Percentiles rank a stretch among this genome's conserved stretches.
Conservation (phyloP, 1,140 invertebrate species). For the Ooceraea biroi region DNA sequence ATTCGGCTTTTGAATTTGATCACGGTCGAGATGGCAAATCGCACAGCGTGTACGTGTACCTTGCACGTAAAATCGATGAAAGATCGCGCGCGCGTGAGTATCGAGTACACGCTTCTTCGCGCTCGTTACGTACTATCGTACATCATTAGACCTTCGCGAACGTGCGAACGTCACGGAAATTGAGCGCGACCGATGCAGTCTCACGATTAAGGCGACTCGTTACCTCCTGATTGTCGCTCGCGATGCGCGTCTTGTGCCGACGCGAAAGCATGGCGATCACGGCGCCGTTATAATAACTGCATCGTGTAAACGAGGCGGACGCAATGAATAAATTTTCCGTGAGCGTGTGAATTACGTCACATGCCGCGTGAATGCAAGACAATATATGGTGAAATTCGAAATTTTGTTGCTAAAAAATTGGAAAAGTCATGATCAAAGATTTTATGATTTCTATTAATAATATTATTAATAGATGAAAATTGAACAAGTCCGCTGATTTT, state of each 20-base stretch:
- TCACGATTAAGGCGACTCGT: conserved; percentile 15
- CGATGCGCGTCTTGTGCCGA: background rate
- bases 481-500: too few species aligned
- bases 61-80: background rate
- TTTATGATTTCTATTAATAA: too few species aligned
- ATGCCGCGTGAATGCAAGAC: too few species aligned
- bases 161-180: conserved; percentile 36
- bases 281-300: background rate
- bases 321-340: too few species aligned
- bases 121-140: conserved; percentile 1
- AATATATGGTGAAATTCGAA: too few species aligned
- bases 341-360: too few species aligned
- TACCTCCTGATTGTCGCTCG: background rate
- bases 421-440: too few species aligned
- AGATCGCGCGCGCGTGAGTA: background rate
- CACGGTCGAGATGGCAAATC: background rate
- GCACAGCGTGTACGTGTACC: background rate
- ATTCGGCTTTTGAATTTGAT: background rate
- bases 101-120: conserved; percentile 15
- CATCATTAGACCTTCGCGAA: conserved; percentile 7
- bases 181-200: conserved; percentile 13
- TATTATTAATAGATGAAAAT: too few species aligned
- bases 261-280: conserved; percentile 20
- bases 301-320: background rate
- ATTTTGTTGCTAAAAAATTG: too few species aligned